phyloP scores from a whole-genome alignment of 2,888 invertebrate species.

The Drosophila limbata region DNA sequence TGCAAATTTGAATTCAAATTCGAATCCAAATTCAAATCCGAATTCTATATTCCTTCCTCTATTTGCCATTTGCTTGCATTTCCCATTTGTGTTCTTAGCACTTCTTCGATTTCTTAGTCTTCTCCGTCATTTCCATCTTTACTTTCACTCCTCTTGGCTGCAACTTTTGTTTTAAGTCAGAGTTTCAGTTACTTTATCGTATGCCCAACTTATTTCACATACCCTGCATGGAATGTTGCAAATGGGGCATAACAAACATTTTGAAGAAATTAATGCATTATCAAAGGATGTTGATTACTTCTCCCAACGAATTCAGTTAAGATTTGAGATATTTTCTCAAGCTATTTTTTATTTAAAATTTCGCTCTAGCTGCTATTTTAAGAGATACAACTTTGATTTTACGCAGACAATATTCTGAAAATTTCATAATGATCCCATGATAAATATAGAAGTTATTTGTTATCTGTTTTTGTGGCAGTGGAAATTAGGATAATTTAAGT shows the following conservation, averaged over 20 bases:
- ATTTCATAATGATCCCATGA: background rate
- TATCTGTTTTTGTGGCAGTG: too few relatives aligned
- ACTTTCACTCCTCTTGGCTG: conserved; percentile 11
- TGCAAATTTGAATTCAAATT: conserved; percentile 30
- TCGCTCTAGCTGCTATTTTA: background rate
- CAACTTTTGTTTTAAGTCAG: conserved; percentile 20
- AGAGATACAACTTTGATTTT: background rate
- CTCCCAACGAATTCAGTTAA: background rate
- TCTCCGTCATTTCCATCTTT: background rate
- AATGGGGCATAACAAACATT: background rate
- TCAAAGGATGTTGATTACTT: background rate
- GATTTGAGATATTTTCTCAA: background rate
- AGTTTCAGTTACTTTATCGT: conserved; percentile 11
- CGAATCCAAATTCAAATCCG: conserved; percentile 33
- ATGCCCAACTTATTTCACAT: conserved; percentile 19
- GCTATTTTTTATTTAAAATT: background rate
- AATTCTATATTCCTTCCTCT: conserved; percentile 13
- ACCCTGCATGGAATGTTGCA: background rate
- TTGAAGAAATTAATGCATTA: background rate
- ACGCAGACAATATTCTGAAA: background rate
- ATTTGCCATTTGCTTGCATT: conserved; percentile 24
- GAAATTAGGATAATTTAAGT: background rate
- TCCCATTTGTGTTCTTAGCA: conserved; percentile 30
- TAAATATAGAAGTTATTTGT: background rate
- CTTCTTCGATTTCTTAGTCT: conserved; percentile 10